phyloP scores from a whole-genome alignment of 2,113 vertebrate species.

The Cervus canadensis region DNA sequence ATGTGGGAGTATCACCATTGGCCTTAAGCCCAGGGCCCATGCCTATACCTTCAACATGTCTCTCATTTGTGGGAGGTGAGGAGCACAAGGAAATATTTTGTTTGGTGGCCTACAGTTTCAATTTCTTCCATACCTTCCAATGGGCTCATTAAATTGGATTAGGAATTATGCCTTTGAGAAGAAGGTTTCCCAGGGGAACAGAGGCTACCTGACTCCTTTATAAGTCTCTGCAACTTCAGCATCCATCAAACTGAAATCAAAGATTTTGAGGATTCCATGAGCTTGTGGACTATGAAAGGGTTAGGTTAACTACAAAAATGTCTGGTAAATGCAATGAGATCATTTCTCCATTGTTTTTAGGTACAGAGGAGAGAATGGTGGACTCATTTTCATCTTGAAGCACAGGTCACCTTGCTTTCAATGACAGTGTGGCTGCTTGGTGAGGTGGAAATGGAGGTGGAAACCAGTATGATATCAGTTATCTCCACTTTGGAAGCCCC shows the following conservation, averaged over 20 bases:
- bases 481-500: not conserved
- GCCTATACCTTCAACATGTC: not conserved
- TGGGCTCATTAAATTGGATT: not conserved
- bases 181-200: not conserved
- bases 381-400: not conserved
- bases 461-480: not conserved
- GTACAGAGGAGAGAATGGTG: not conserved
- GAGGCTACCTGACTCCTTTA: not conserved
- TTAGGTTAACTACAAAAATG: slow-evolving; percentile 22
- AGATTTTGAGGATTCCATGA: not conserved
- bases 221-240: not conserved
- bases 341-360: not conserved
- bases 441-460: not conserved
- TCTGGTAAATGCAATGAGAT: not conserved
- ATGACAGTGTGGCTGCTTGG: not conserved
- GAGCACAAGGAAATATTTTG: slow-evolving; percentile 7
- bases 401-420: not conserved
- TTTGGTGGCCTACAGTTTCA: slow-evolving; percentile 17
- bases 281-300: slow-evolving; percentile 26
- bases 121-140: slow-evolving; percentile 4
- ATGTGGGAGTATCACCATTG: not conserved
- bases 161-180: slow-evolving; percentile 10
- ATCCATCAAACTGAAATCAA: slow-evolving; percentile 19
- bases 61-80: not conserved
- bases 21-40: not conserved